These are phyloP conservation scores for Caerostris darwini DNA, from an alignment of 1,140 invertebrate genomes.

Conservation along the genomic window DNA sequence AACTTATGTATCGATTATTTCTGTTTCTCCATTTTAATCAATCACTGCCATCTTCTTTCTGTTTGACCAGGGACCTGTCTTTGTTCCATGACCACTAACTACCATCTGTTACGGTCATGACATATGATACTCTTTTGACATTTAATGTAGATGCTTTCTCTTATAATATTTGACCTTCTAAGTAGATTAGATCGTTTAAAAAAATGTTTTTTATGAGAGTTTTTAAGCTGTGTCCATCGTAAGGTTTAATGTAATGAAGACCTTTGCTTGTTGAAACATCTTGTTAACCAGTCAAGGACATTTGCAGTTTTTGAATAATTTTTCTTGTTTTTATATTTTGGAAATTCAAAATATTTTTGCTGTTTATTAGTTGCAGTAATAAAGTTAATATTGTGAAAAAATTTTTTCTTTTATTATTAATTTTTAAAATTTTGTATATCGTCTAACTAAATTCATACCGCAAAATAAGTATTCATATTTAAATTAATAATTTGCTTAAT, in stretches of 20 bases:
- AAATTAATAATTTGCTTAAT: too few species aligned
- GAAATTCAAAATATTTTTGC: too few species aligned
- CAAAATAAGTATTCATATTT: too few species aligned
- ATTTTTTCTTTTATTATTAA: too few species aligned
- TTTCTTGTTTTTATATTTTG: too few species aligned
- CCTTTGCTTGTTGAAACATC: too few species aligned
- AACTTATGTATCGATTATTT: not conserved
- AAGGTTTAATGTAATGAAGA: not conserved
- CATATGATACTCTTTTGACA: not conserved
- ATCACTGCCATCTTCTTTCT: not conserved
- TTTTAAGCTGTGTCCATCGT: not conserved
- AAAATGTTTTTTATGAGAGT: not conserved
- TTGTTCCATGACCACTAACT: not conserved
- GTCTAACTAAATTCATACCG: too few species aligned
- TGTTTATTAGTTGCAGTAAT: too few species aligned
- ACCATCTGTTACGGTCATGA: not conserved
- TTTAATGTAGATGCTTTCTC: conserved; percentile 1
- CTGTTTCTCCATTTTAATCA: not conserved
- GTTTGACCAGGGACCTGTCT: not conserved
- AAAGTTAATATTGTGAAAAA: too few species aligned
- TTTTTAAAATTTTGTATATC: too few species aligned
- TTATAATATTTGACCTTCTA: not conserved
- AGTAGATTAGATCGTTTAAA: not conserved
- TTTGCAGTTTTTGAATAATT: too few species aligned
- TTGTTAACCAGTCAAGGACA: too few species aligned